Base-by-base conservation (phyloP, 1,140 invertebrate species). In the Varroa destructor region DNA sequence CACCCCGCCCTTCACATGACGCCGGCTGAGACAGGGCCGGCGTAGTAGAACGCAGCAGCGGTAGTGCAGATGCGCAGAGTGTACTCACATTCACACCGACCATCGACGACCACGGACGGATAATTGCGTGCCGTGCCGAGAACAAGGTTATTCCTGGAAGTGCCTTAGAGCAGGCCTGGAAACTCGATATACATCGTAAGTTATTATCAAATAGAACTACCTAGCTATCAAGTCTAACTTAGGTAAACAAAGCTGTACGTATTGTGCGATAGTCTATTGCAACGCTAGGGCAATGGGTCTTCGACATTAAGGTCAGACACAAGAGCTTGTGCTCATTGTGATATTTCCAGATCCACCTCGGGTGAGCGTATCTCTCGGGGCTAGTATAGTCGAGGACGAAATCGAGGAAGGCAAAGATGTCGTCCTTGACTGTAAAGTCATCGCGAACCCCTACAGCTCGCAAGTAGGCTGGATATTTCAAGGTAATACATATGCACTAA, bases 381-480 rank as follows among this genome's bases (percentile, higher is more conserved):
- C 87, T 76, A 92, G 89, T 8, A 81, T 92, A 73, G 88, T 89
- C 76, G 87, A 89, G 36, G 86, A 88, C 74, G 89, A 91, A 81
- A 77, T 77, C 46, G 75, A 80, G 71, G 84, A 86, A 76, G 84
- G 84, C n/a, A 81, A 84, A 67, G 82, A 84, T 75, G 79, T 85
- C 56, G 82, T 81, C 75, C 78, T 85, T 57, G 76, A 80, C 55
- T 86, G 85, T 75, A 79, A 84, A 73, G 80, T 82, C 71, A 77
- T 79, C 54, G 83, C 84, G 72, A 83, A 84, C 74, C 85, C 85
- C 1, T 77, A 77, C 71, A 73, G 72, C 10, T 72, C 74, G 4
- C 73, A 75, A 56, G 73, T 75, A 43, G 67, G 73, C 36, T 75
- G 74, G 74, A 25, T 55, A n/a, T 75, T 75, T 42, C 71, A 75